Evolutionary conservation across 2,113 vertebrate genomes (phyloP), one percentile per base, ranked within the genome.

Genomic region (Festucalex cinctus): DNA sequence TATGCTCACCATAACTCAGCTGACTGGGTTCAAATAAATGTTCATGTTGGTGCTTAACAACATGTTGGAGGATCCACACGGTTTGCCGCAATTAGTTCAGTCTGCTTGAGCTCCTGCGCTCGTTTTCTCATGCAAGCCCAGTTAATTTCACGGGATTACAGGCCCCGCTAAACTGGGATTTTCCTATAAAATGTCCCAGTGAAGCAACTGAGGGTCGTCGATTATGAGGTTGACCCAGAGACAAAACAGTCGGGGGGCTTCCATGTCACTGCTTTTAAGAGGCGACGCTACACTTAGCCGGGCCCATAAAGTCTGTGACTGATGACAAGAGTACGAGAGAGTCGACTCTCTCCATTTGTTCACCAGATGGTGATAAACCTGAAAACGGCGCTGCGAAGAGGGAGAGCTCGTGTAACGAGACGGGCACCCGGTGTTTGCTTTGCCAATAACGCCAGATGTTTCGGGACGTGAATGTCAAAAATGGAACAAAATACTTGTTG

Each of bases 71-170:
- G 84, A 83, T 81, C 74, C 68, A 44, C 77, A 77, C 70, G 69
- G 48, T 82, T 83, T 81, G 80, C 66, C 64, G 71, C 66, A 79
- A 82, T 87, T 79, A 75, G 73, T 64, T 79, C 65, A 74, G 79
- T 86, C 78, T 81, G 63, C 44, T 61, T 13, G 51, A 82, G 70
- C 65, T 43, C 63, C 69, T 58, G 20, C 73, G 58, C 73, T 59
- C 81, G 57, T 78, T 83, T 81, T 83, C 73, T 76, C 65, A 63
- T 46, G 60, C 58, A 73, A 76, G 79, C 72, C 66, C 65, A 78
- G 81, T 80, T 74, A 63, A 79, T 77, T 77, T 86, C 88, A 90
- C 85, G 85, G 84, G 85, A 91, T 91, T 90, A 89, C 66, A 74
- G 57, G 71, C 74, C 70, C 77, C 75, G 68, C 84, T 79, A 82